Evolutionary conservation across 2,888 invertebrate genomes (phyloP), one percentile per base, ranked within the genome.

Genomic region (Didymodactylos carnosus): DNA sequence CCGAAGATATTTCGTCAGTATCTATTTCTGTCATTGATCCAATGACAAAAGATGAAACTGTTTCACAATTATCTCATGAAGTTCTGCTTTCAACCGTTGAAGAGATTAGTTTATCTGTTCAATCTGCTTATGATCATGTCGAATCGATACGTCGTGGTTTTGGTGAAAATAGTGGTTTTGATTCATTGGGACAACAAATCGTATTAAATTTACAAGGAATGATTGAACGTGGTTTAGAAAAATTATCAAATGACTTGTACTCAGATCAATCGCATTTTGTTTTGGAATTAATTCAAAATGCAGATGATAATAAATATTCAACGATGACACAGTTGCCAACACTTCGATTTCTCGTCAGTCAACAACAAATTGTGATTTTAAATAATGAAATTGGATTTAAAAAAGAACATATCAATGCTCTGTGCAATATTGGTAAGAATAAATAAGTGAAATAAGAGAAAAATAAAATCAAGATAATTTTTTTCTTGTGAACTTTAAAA

Each of bases 361-460:
- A 72, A 10, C 78, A 78, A 69, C 76, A 77, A 43, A 78, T 83
- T 13, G 77, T 76, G 2, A 79, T 83, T 27, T 76, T 78, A 13
- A 83, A 83, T 77, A 83, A 83, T 76, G 83, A 83, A 77, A 73
- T 76, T 16, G 83, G 83, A 0, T 83, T 83, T 76, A 73, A 76
- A 49, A 80, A 80, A 75, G 77, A 77, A 72, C 78, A 83, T 75
- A 79, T 83, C 29, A 75, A 80, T 27, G 82, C 82, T 14, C 76
- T 83, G n/a, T 83, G 83, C 79, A 83, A 83, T 78, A 82, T 83
- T 14, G 83, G 82, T 8, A 77, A 80, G n/a, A n/a, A n/a, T n/a
- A n/a, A n/a, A n/a, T n/a, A n/a, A n/a, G n/a, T n/a, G n/a, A n/a
- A n/a, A n/a, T n/a, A n/a, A n/a, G n/a, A n/a, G n/a, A n/a, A n/a